Evolutionary conservation across 2,888 invertebrate species (phyloP).

Genomic region (Thymelicus sylvestris): DNA sequence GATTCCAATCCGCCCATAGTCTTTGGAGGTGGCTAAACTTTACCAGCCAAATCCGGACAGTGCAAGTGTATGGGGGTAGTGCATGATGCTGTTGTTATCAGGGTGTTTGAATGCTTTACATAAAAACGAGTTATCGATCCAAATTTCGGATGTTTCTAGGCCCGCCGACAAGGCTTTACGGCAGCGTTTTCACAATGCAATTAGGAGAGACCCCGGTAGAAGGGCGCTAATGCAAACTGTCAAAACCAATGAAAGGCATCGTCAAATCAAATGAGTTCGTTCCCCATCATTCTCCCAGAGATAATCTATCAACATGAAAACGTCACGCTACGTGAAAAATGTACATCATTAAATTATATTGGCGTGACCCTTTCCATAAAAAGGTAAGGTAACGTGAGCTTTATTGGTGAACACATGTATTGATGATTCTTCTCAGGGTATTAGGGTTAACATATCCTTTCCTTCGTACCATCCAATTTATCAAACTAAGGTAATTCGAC

Average conservation of each 20-base stretch:
- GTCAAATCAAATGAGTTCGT: not conserved
- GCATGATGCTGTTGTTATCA: no score
- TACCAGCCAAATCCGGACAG: no score
- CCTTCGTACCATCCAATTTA: not conserved
- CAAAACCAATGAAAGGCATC: not conserved
- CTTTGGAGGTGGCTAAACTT: no score
- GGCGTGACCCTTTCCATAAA: constrained; percentile 1
- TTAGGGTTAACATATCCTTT: not conserved
- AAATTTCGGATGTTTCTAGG: no score
- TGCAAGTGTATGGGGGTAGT: no score
- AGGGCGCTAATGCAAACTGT: no score
- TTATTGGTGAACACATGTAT: not conserved
- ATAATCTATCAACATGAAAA: constrained; percentile 6
- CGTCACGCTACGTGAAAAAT: constrained; percentile 7
- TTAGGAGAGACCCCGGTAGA: no score
- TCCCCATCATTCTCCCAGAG: not conserved
- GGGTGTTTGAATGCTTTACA: no score
- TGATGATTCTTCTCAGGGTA: not conserved
- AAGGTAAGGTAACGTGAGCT: constrained; percentile 2
- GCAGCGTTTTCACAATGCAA: no score
- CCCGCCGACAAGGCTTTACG: no score
- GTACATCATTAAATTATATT: constrained; percentile 12
- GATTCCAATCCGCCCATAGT: no score
- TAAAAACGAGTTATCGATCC: no score
- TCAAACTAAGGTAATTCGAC: not conserved